phyloP scores from a whole-genome alignment of 2,888 invertebrate species.

The Gortyna flavago region DNA sequence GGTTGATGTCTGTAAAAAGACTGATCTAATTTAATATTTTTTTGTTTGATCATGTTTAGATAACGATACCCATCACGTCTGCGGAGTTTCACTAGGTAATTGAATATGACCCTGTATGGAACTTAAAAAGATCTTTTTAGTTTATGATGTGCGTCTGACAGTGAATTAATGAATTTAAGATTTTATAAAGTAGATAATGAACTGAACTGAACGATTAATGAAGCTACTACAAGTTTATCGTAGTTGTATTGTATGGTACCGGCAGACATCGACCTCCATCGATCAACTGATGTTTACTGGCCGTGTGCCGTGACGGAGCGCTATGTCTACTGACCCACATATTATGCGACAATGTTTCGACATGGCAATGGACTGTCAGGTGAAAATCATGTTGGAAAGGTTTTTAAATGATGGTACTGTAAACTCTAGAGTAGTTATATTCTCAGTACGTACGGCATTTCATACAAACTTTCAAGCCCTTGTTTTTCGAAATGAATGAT shows the following conservation, averaged over 20 bases:
- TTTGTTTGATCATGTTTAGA: too few species aligned
- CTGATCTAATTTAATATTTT: too few species aligned
- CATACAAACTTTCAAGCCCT: too few species aligned
- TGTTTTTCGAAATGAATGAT: too few species aligned
- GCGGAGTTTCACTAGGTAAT: too few species aligned
- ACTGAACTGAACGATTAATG: background rate
- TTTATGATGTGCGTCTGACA: too few species aligned
- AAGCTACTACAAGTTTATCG: constrained; percentile 17
- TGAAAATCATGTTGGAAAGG: constrained; percentile 20
- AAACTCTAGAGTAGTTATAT: background rate
- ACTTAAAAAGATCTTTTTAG: too few species aligned
- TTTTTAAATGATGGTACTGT: constrained; percentile 4
- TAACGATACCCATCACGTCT: too few species aligned
- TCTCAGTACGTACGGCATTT: too few species aligned
- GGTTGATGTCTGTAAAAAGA: too few species aligned
- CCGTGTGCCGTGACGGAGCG: constrained; percentile 26
- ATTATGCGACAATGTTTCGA: constrained; percentile 18
- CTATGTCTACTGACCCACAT: constrained; percentile 52
- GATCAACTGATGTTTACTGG: constrained; percentile 48
- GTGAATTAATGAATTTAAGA: too few species aligned
- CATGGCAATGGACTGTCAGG: constrained; percentile 25
- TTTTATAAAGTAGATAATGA: background rate
- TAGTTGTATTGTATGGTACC: background rate
- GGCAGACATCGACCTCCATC: constrained; percentile 51
- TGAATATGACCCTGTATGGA: too few species aligned